Percentiles rank a stretch among this genome's conserved stretches.
Conservation (phyloP, 2,888 invertebrate genomes). For the Crocallis elinguaria region DNA sequence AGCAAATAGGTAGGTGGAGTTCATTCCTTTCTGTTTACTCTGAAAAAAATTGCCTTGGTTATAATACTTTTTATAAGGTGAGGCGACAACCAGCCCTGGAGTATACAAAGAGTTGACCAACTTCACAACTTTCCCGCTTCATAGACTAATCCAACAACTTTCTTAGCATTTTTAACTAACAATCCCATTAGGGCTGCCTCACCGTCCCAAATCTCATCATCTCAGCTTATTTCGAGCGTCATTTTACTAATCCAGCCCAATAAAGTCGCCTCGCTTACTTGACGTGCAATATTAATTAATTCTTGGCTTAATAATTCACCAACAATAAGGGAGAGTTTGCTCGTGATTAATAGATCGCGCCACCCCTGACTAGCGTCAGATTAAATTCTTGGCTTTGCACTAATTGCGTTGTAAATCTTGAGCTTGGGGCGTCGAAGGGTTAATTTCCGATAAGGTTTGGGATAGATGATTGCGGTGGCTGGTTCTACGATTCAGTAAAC, state of each 20-base stretch:
- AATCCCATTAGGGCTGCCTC: slow-evolving; percentile 29
- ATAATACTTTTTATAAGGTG: too few species aligned
- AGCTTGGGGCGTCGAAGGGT: slow-evolving; percentile 34
- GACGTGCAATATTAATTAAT: slow-evolving; percentile 53
- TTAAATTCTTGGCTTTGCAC: slow-evolving; percentile 41
- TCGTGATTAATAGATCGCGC: slow-evolving; percentile 46
- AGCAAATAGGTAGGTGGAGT: too few species aligned
- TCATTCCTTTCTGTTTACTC: too few species aligned
- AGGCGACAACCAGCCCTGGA: too few species aligned
- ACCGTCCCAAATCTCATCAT: slow-evolving; percentile 32
- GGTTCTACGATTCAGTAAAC: neutral
- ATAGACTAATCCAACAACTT: neutral
- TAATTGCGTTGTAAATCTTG: slow-evolving; percentile 39
- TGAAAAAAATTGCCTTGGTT: too few species aligned
- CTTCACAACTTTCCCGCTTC: neutral
- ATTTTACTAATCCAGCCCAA: slow-evolving; percentile 40
- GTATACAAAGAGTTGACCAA: too few species aligned
- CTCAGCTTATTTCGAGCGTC: slow-evolving; percentile 34
- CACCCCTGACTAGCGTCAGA: slow-evolving; percentile 37
- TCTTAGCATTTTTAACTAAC: slow-evolving; percentile 21
- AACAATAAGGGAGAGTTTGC: slow-evolving; percentile 41
- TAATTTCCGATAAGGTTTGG: slow-evolving; percentile 29
- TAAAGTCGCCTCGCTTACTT: slow-evolving; percentile 37
- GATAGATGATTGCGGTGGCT: slow-evolving; percentile 8
- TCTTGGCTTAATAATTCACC: slow-evolving; percentile 45